Conservation (phyloP, 2,113 vertebrate genomes). For the rabbit (Oryctolagus cuniculus) region mOryCun1.1 NC_091449.1:26740501-26741000, state of each 20-base stretch:
- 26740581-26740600: too few species aligned
- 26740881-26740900: neutral
- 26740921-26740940: accelerated
- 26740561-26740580: accelerated
- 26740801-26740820: neutral
- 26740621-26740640: too few species aligned
- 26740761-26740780: neutral
- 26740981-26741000: accelerated
- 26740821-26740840: slow-evolving; percentile 19
- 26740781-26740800: neutral
- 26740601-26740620: neutral
- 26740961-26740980: neutral
- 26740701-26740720: neutral
- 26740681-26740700: neutral
- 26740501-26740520: accelerated
- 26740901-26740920: neutral
- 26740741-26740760: neutral
- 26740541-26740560: accelerated
- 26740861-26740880: neutral
- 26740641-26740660: too few species aligned
- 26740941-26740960: neutral
- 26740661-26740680: too few species aligned
- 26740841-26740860: neutral
- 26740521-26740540: neutral
- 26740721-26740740: accelerated